Evolutionary conservation across 2,113 vertebrate species (phyloP).

Genomic region (Toxotes chatareus): DNA sequence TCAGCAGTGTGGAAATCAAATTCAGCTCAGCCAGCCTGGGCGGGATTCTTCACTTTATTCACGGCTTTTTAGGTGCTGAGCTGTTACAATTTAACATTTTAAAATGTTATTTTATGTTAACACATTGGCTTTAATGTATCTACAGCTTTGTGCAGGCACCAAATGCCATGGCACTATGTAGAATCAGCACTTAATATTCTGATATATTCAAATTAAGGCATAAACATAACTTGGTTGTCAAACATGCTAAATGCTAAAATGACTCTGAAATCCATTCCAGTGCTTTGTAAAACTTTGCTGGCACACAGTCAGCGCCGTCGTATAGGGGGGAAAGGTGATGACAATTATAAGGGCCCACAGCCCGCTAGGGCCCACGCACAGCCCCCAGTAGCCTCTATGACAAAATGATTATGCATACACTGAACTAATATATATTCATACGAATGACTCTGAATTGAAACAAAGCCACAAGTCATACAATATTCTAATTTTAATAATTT

Average conservation of each 20-base stretch:
- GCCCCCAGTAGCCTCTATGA: no score
- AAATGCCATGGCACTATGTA: background rate
- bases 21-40: constrained; percentile 30
- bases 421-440: no score
- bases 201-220: constrained; percentile 12
- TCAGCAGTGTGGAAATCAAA: constrained; percentile 38
- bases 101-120: background rate
- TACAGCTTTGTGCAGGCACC: background rate
- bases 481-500: no score
- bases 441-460: no score
- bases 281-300: background rate
- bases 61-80: constrained; percentile 12
- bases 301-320: background rate
- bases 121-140: background rate
- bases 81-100: background rate
- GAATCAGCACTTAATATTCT: constrained; percentile 1
- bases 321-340: no score
- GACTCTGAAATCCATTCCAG: background rate
- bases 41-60: background rate
- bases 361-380: no score
- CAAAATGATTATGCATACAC: no score
- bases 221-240: constrained; percentile 8
- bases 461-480: no score
- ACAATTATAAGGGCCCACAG: no score
- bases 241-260: constrained; percentile 2